Evolutionary conservation across 2,888 invertebrate genomes (phyloP).

Genomic region (Keiferia lycopersicella): DNA sequence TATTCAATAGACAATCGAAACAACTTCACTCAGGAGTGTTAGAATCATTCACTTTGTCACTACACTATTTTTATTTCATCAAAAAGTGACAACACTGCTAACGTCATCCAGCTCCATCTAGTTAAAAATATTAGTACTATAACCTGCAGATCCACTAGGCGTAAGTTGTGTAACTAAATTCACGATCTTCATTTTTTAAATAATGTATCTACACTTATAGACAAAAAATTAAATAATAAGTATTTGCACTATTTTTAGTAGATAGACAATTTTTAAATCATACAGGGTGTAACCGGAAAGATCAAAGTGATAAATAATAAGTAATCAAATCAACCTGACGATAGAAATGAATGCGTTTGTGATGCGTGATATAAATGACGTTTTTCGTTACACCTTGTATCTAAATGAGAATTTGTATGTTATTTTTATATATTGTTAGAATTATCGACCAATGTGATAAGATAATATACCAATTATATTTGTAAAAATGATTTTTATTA

Average conservation of each 20-base stretch:
- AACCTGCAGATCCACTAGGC: too few relatives aligned
- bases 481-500: neutral
- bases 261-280: neutral
- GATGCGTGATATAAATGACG: neutral
- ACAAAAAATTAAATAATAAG: too few relatives aligned
- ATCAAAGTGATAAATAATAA: too few relatives aligned
- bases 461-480: constrained; percentile 22
- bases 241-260: constrained; percentile 1
- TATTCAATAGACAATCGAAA: too few relatives aligned
- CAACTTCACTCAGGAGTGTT: too few relatives aligned
- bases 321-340: too few relatives aligned
- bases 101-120: too few relatives aligned
- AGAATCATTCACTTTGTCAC: too few relatives aligned
- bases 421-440: constrained; percentile 4
- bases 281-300: neutral
- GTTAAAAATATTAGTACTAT: too few relatives aligned
- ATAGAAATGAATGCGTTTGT: neutral
- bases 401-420: neutral
- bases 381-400: neutral
- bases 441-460: constrained; percentile 24
- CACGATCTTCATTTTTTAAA: neutral
- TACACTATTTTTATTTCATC: too few relatives aligned
- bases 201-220: too few relatives aligned
- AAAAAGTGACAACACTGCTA: too few relatives aligned
- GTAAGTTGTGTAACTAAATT: neutral